These are phyloP conservation scores for Pseudopipra pipra DNA, from an alignment of 2,113 vertebrate species.

Conservation along the genomic window DNA sequence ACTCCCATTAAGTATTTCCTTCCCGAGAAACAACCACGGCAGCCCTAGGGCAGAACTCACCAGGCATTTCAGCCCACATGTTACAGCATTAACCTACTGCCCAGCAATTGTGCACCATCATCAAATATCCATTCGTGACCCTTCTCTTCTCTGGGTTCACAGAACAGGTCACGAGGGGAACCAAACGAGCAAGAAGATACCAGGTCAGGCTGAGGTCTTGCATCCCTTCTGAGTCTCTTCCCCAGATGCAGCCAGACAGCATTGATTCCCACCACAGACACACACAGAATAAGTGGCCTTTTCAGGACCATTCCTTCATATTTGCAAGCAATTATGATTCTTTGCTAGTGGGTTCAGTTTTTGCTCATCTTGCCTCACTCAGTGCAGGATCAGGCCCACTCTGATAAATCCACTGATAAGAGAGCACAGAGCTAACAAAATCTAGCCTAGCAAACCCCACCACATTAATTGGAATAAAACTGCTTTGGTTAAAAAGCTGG, in stretches of 20 bases:
- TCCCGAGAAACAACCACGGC: background rate
- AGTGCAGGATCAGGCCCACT: background rate
- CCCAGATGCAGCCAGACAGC: background rate
- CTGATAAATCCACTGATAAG: background rate
- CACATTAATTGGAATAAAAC: background rate
- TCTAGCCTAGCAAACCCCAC: background rate
- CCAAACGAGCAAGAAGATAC: background rate
- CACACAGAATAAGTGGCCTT: background rate
- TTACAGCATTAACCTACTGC: conserved; percentile 33
- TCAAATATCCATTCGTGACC: background rate
- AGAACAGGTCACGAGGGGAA: background rate
- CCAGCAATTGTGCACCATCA: conserved; percentile 15
- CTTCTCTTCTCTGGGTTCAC: background rate
- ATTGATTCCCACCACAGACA: background rate
- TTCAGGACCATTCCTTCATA: background rate
- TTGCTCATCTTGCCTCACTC: background rate
- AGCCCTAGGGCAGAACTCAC: background rate
- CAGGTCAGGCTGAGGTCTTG: background rate
- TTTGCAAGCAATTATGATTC: background rate
- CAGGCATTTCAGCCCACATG: background rate
- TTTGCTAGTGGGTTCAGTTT: background rate
- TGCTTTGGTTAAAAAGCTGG: background rate
- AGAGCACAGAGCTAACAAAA: background rate
- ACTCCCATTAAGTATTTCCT: background rate
- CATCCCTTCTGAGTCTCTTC: background rate